A percentile compares a stretch with the other conserved stretches of the same genome.
phyloP scores from a whole-genome alignment of 2,113 vertebrate species.

The Lagopus muta region DNA sequence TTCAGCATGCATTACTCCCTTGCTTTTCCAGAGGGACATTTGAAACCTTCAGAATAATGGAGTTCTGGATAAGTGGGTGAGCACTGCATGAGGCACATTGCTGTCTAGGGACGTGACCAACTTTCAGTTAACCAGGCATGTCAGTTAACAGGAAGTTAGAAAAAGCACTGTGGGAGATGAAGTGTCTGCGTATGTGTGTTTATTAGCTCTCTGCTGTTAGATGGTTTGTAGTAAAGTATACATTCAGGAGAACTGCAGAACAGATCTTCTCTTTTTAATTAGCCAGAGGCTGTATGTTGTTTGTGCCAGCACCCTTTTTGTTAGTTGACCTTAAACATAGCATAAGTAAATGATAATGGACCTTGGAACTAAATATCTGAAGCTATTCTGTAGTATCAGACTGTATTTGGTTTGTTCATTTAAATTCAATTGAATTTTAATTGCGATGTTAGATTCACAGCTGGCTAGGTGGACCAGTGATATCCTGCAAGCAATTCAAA shows the following conservation, averaged over 20 bases:
- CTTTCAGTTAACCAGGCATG: conserved; percentile 52
- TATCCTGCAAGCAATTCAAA: background rate
- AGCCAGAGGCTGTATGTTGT: background rate
- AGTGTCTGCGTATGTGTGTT: background rate
- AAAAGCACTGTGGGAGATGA: background rate
- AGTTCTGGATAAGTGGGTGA: conserved; percentile 68
- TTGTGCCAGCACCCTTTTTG: background rate
- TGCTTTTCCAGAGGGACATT: conserved; percentile 22
- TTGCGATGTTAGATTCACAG: background rate
- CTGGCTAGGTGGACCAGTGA: background rate
- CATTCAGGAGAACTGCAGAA: background rate
- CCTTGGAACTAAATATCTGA: background rate
- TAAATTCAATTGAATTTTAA: background rate
- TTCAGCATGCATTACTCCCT: conserved; percentile 37
- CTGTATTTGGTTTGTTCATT: conserved; percentile 10
- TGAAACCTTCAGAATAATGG: conserved; percentile 66
- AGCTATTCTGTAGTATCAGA: background rate
- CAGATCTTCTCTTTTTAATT: background rate
- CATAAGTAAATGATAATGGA: background rate
- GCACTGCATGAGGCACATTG: conserved; percentile 19
- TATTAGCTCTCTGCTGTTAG: conserved; percentile 37
- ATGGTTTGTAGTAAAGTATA: background rate
- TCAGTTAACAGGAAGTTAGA: conserved; percentile 29
- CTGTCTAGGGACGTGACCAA: conserved; percentile 66
- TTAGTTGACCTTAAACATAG: background rate